A percentile compares a stretch with the other conserved stretches of the same genome.
Conservation (phyloP, 2,888 invertebrate species). For the Diloba caeruleocephala region DNA sequence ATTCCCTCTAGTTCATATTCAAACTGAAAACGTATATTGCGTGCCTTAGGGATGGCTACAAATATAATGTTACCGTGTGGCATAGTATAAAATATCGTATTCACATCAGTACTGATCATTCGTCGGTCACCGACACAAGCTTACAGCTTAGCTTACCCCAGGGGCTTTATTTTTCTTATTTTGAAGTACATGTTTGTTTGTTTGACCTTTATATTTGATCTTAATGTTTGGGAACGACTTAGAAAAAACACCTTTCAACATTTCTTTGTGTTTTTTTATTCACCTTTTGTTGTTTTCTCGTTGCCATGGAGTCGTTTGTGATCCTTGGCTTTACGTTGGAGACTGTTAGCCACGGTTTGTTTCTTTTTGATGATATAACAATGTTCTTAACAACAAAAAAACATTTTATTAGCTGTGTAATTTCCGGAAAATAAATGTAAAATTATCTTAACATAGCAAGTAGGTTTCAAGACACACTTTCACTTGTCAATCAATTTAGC, state of each 20-base stretch:
- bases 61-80: background rate
- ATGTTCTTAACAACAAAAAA: too few relatives aligned
- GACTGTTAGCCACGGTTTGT: too few relatives aligned
- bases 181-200: background rate
- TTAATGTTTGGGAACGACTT: slow-evolving; percentile 11
- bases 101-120: background rate
- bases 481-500: too few relatives aligned
- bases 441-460: too few relatives aligned
- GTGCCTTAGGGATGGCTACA: slow-evolving; percentile 1
- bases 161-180: too few relatives aligned
- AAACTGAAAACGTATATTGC: background rate
- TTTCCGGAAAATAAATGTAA: too few relatives aligned
- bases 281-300: background rate
- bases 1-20: too few relatives aligned
- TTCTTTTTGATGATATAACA: too few relatives aligned
- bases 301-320: slow-evolving; percentile 2
- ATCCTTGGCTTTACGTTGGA: background rate
- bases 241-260: slow-evolving; percentile 3
- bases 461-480: too few relatives aligned
- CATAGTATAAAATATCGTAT: background rate
- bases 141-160: slow-evolving; percentile 3
- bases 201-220: background rate
- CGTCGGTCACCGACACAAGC: slow-evolving; percentile 6
- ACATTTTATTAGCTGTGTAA: too few relatives aligned
- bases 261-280: slow-evolving; percentile 1